These are phyloP conservation scores for Spinus pinus DNA, from an alignment of 2,797 vertebrate species.

Conservation along the genomic window DNA sequence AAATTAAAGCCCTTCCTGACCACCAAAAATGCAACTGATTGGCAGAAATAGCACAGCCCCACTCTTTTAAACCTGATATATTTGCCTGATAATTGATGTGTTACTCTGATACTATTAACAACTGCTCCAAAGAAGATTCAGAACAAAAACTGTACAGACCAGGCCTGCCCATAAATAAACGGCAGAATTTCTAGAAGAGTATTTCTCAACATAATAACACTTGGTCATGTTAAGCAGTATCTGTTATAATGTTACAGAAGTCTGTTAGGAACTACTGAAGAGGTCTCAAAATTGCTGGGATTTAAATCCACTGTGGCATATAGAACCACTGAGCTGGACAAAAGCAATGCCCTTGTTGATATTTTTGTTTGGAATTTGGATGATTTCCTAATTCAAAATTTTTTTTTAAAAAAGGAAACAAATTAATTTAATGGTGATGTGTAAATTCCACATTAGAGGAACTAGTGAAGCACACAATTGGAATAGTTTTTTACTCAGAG, in stretches of 20 bases:
- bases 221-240: not conserved
- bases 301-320: not conserved
- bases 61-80: not conserved
- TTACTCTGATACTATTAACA: not conserved
- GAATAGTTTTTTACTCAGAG: not conserved
- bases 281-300: not conserved
- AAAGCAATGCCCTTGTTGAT: not conserved
- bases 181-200: not conserved
- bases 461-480: not conserved
- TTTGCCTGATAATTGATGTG: not conserved
- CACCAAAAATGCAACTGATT: not conserved
- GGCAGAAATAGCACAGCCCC: not conserved
- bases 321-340: not conserved
- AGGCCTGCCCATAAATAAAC: not conserved
- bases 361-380: not conserved
- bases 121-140: not conserved
- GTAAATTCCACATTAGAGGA: not conserved
- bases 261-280: not conserved
- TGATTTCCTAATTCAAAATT: not conserved
- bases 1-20: not conserved
- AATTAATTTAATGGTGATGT: not conserved
- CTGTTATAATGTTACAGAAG: not conserved
- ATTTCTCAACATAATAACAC: not conserved
- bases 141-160: not conserved
- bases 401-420: accelerated